Evolutionary conservation across 2,797 vertebrate species (phyloP), one percentile per base, ranked within the genome.

Genomic region (Mus minutoides): DNA sequence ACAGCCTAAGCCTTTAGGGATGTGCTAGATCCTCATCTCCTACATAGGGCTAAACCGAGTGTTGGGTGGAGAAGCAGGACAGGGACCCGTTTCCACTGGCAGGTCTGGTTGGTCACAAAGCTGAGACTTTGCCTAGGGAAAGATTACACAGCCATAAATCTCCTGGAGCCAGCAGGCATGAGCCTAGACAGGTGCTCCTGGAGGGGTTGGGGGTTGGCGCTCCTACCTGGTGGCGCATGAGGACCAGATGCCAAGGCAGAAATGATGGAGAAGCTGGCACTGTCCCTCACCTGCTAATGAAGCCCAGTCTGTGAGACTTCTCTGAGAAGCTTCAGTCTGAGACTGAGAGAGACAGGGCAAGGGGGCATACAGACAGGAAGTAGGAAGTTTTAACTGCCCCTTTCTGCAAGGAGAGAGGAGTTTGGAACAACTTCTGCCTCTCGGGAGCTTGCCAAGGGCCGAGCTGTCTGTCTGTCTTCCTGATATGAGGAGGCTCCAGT

Each of bases 41-140:
- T 54, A 4, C 79, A 1, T 4, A 5, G 34, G 26, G 4, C 40
- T 14, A 17, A 78, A 31, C 1, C 1, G 21, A 4, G 69, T 40
- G 11, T 78, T 13, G n/a, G 31, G 43, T 0, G 29, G 31, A 4
- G 43, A 9, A 3, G 5, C 0, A 1, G 90, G 26, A 22, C 54
- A 76, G 34, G 17, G 67, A 43, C 26, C 10, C 0, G 0, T 12
- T 89, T 29, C 40, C 3, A 5, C 6, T 4, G 3, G 88, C 40
- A 69, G 87, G 79, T 92, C 93, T 84, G 95, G 94, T 85, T 64
- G 64, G 16, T 49, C 78, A 73, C 49, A 93, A 93, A 97, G 96
- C 86, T 29, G 83, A 89, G 46, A 94, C 96, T 97, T 95, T 95
- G 92, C 95, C 94, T 92, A 54, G 46, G 56, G 49, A 73, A 78